A percentile compares a stretch with the other conserved stretches of the same genome.
Conservation (phyloP, 2,797 vertebrate species). For the Tenualosa ilisha region DNA sequence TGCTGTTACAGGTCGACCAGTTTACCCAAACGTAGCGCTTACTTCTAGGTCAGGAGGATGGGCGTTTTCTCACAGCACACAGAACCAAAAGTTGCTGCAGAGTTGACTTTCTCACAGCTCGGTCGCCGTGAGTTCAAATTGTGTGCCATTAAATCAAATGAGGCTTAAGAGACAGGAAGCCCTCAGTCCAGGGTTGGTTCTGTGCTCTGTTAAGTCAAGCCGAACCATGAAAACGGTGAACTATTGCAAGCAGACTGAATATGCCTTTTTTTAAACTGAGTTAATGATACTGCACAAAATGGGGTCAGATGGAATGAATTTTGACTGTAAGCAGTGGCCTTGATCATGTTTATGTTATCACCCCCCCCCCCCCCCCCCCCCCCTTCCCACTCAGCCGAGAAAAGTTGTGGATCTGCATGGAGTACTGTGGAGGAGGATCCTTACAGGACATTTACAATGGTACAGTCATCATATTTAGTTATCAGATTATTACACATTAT, state of each 20-base stretch:
- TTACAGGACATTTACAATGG: slow-evolving; percentile 98
- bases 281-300: not conserved
- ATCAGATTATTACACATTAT: not conserved
- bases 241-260: not conserved
- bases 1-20: not conserved
- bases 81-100: not conserved
- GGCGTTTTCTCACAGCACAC: not conserved
- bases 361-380: not conserved
- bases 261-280: not conserved
- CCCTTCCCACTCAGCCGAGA: slow-evolving; percentile 79
- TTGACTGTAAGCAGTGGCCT: not conserved
- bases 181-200: not conserved
- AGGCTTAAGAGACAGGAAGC: not conserved
- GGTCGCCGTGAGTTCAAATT: not conserved
- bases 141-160: not conserved
- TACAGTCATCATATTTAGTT: slow-evolving; percentile 58
- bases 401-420: slow-evolving; percentile 99
- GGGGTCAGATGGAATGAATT: not conserved
- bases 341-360: not conserved
- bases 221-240: not conserved
- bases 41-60: too few species aligned
- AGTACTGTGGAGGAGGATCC: slow-evolving; percentile 96
- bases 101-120: not conserved
- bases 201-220: not conserved
- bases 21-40: too few species aligned